These are phyloP conservation scores for Peromyscus melanophrys DNA, from an alignment of 2,797 vertebrate genomes.

Conservation along the genomic window DNA sequence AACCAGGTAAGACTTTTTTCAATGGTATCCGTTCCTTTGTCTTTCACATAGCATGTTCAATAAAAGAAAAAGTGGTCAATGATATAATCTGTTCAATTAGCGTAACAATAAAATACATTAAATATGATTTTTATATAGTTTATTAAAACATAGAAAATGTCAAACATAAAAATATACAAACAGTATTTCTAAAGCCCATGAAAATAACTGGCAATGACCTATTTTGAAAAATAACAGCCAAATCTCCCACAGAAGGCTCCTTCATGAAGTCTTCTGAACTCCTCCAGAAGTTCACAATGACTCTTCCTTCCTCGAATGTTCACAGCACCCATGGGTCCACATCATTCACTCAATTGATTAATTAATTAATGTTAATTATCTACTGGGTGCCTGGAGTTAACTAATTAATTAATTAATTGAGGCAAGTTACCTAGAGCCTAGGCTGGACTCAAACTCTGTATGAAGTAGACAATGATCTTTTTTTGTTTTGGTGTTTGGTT, in stretches of 20 bases:
- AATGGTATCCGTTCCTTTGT: slow-evolving; percentile 41
- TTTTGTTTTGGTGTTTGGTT: neutral
- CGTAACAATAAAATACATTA: slow-evolving; percentile 31
- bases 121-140: slow-evolving; percentile 35
- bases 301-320: slow-evolving; percentile 43
- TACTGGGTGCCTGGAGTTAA: too few relatives aligned
- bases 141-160: slow-evolving; percentile 34
- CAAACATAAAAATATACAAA: slow-evolving; percentile 42
- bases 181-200: neutral
- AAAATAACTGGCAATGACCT: slow-evolving; percentile 38
- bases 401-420: neutral
- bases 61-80: slow-evolving; percentile 55
- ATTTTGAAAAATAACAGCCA: slow-evolving; percentile 30
- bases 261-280: slow-evolving; percentile 37
- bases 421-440: too few relatives aligned
- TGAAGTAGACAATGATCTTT: neutral
- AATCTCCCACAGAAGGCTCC: neutral
- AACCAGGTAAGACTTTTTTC: neutral
- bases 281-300: neutral
- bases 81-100: slow-evolving; percentile 8
- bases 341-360: neutral
- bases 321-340: neutral
- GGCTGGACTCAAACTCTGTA: too few relatives aligned
- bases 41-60: slow-evolving; percentile 17
- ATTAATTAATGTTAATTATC: too few relatives aligned